A percentile compares a stretch with the other conserved stretches of the same genome.
These are phyloP conservation scores for Salvator merianae DNA, from an alignment of 2,113 vertebrate genomes.

Conservation along the genomic window DNA sequence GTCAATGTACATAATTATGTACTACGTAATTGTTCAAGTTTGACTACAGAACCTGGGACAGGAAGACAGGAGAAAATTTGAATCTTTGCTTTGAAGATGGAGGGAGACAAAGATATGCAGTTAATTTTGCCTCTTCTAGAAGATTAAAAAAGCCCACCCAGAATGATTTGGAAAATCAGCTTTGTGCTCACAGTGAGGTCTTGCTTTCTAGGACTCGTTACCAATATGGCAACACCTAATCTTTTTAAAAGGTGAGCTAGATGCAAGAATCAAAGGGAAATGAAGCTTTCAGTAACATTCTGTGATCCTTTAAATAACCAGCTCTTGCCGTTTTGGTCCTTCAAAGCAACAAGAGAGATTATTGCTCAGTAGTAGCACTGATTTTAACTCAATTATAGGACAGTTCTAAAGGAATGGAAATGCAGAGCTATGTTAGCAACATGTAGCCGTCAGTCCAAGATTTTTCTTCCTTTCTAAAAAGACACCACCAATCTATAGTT, in stretches of 20 bases:
- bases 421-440: not conserved
- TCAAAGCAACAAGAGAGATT: not conserved
- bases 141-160: not conserved
- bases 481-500: not conserved
- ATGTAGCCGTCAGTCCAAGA: not conserved
- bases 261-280: not conserved
- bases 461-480: too few relatives aligned
- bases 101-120: too few relatives aligned
- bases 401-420: not conserved
- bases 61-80: slow-evolving; percentile 1
- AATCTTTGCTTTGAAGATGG: not conserved
- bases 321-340: not conserved
- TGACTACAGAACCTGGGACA: not conserved
- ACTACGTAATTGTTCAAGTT: not conserved
- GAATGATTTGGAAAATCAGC: not conserved
- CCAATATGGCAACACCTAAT: not conserved
- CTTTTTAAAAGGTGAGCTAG: not conserved
- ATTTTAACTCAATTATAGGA: not conserved
- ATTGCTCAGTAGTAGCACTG: not conserved
- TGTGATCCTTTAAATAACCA: not conserved
- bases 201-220: not conserved
- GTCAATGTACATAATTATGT: not conserved
- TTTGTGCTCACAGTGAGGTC: not conserved
- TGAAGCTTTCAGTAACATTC: not conserved
- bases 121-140: not conserved